phyloP scores from a whole-genome alignment of 2,888 invertebrate species.

The Folsomia manolachei region DNA sequence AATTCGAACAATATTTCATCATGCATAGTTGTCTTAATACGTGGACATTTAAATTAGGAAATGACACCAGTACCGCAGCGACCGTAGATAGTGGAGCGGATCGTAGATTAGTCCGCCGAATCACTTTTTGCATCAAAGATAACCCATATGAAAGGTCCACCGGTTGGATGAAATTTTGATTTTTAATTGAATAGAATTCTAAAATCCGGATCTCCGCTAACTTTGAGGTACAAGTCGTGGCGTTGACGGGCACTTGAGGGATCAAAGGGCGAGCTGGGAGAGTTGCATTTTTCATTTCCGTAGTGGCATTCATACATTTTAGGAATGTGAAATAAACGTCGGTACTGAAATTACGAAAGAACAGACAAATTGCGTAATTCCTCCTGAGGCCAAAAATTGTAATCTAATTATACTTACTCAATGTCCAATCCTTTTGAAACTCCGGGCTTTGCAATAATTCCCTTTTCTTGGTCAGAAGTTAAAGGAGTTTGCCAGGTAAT shows the following conservation, averaged over 20 bases:
- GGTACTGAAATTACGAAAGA: too few species aligned
- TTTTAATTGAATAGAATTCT: conserved; percentile 31
- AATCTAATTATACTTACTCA: too few species aligned
- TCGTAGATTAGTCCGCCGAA: conserved; percentile 24
- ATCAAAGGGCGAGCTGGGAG: not conserved
- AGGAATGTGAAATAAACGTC: conserved; percentile 7
- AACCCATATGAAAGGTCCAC: conserved; percentile 5
- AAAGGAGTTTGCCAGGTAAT: not conserved
- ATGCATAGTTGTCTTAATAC: too few species aligned
- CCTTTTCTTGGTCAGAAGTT: not conserved
- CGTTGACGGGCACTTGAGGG: not conserved
- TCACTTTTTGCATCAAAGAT: conserved; percentile 26
- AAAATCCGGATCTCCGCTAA: not conserved
- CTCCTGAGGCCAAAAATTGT: too few species aligned
- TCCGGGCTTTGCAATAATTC: not conserved
- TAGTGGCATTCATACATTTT: not conserved
- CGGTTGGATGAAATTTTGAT: conserved; percentile 17
- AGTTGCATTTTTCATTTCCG: not conserved
- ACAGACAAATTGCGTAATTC: too few species aligned
- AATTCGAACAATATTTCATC: not conserved
- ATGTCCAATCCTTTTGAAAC: not conserved
- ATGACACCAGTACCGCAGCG: conserved; percentile 23
- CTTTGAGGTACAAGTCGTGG: not conserved
- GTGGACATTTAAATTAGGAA: too few species aligned
- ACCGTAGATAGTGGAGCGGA: conserved; percentile 17